Base-by-base conservation (phyloP, 2,113 vertebrate species). In the Microcebus griseorufus region DNA sequence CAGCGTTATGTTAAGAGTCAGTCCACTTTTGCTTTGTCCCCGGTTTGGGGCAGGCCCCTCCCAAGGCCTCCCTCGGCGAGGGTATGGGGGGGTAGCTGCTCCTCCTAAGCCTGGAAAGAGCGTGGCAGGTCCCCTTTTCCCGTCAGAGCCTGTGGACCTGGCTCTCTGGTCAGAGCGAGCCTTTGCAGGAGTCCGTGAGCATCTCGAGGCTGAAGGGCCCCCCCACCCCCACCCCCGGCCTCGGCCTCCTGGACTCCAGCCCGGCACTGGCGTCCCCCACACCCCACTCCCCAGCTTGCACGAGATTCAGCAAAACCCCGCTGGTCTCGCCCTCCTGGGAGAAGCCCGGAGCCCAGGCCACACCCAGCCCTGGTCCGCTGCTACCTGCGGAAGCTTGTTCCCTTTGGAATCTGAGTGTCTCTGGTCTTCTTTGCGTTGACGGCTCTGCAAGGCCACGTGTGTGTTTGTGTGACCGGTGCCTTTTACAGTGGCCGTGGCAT, bases 31-130 rank as follows among this genome's bases (percentile, higher is more conserved):
- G 8, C 20, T 81, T 34, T 34, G 29, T 22, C n/a, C 8, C 73
- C 29, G 3, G 29, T 20, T 17, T 64, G 22, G 60, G 75, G n/a
- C 45, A 42, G 88, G 11, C 9, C 23, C 16, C 60, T 29, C 75
- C n/a, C 39, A 29, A 25, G 60, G 13, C 23, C 12, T 51, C 14
- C 0, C 8, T 25, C 13, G 5, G 5, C 3, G 3, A 48, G 42
- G 42, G 39, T 39, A 39, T 39, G 39, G 39, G 39, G 42, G 42
- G 39, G 39, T 5, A 27, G 22, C 2, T 48, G 27, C 48, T 45
- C 48, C 70, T 62, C 60, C n/a, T 55, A 1, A 53, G 6, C 60
- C 23, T 6, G 65, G 9, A 32, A n/a, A 12, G n/a, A 42, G 23
- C 11, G 39, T 9, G 10, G 45, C 45, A 22, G 34, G 9, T 9